Base-by-base conservation (phyloP, 30 jellyfish, hydroid and myxozoan species). In the Clytia hemisphaerica region DNA sequence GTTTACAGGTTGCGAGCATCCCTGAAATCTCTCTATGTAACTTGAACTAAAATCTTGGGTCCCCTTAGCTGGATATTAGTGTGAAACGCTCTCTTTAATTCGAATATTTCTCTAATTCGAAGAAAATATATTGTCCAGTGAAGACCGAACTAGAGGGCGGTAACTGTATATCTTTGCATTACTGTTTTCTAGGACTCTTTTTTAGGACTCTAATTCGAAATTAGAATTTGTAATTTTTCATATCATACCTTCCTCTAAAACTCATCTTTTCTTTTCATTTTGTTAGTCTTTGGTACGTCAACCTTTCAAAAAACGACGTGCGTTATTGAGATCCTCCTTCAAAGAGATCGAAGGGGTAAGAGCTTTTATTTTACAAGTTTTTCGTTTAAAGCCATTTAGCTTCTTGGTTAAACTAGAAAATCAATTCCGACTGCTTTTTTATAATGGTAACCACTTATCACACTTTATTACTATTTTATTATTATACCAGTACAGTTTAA, bases 331-430 rank as follows among this genome's bases (percentile, higher is more conserved):
- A 34, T 60, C 81, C 1, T 37, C 85, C 16, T 86, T 86, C 29
- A 58, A 78, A 9, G 94, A 86, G 67, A 50, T 78, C 31, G 94
- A 86, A 57, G 96, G 96, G 87, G 96, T 86, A 53, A 37, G 92
- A 45, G 9, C 31, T 2, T 30, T n/a, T 30, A 46, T 4, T 2
- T 30, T 9, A n/a, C 4, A 46, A 2, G 6, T 46, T 4, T 46
- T 9, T 30, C 53, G 14, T 16, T 16, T 40, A 40, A n/a, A 40
- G 14, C n/a, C 10, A n/a, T 7, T 10, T 40, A 40, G 53, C n/a
- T 40, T 51, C 29, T 22, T 51, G 66, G 27, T 9, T 15, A 10
- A 9, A n/a, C 53, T 40, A 40, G 53, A 40, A 10, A 40, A 40
- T 40, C 15, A 40, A 40, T 7, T n/a, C n/a, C n/a, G n/a, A n/a